Base-by-base conservation (phyloP, 2,797 vertebrate species). In the Chrysocyon brachyurus region DNA sequence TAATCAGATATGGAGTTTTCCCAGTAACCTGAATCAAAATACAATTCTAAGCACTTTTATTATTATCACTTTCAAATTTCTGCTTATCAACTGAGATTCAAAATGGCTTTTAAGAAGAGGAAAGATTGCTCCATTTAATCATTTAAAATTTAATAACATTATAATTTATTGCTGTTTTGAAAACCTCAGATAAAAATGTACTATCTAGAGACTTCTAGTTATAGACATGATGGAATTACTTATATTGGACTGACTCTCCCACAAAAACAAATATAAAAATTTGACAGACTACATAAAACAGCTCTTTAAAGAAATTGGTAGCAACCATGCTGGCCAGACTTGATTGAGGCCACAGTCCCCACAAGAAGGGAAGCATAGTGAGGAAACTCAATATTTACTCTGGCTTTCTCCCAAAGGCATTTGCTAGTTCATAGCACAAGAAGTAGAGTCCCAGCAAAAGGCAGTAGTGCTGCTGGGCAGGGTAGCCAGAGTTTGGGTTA, bases 141-240 rank as follows among this genome's bases (percentile, higher is more conserved):
- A 72, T 87, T 90, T 87, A 81, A 87, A 57, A 31, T 81, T 92
- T 92, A 87, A 33, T 87, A 28, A 19, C 33, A 81, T 70, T 95
- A 75, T 70, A 31, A 4, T 49, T 56, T 89, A 52, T 81, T 84
- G 15, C 61, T 68, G 2, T 22, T 94, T 97, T 95, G 31, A 79
- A 89, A 91, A 90, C 52, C 19, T 94, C 57, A 78, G 59, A 54
- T 26, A 54, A 86, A 94, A 96, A 33, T 75, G 5, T 2, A 94
- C 52, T 33, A 5, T 86, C 28, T 72, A 72, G n/a, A 87, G 66
- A 52, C 31, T 66, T 92, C 3, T 84, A 77, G 56, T 79, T 78
- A 49, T 22, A 52, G 78, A 59, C 6, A 15, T 24, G 5, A 6
- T 73, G 40, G 61, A 83, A 64, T 64, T 70, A 33, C 70, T 95